A percentile compares a stretch with the other conserved stretches of the same genome.
phyloP scores from a whole-genome alignment of 2,888 invertebrate genomes.

The Galerucella nymphaeae region DNA sequence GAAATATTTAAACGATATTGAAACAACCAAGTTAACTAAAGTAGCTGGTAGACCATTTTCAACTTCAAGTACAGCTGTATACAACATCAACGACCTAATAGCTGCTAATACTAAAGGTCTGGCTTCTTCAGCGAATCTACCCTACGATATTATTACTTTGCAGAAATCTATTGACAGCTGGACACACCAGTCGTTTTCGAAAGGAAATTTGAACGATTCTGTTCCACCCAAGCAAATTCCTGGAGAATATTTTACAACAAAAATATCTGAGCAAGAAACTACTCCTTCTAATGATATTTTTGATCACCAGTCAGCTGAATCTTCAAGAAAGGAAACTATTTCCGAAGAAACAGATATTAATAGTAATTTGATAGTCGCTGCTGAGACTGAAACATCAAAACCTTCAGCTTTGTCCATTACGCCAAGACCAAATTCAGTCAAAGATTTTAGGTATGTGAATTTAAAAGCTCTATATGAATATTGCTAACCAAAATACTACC shows the following conservation, averaged over 20 bases:
- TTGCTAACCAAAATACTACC: no score
- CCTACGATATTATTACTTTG: conserved; percentile 78
- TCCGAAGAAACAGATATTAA: conserved; percentile 54
- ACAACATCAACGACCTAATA: conserved; percentile 68
- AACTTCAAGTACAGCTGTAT: conserved; percentile 57
- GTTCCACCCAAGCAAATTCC: conserved; percentile 81
- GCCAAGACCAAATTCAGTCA: no score
- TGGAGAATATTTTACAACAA: conserved; percentile 78
- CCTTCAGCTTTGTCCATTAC: no score
- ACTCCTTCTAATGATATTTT: conserved; percentile 40
- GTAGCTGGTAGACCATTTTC: conserved; percentile 56
- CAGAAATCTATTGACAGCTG: conserved; percentile 88
- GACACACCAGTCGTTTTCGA: conserved; percentile 81
- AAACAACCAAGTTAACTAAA: conserved; percentile 65
- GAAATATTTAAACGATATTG: conserved; percentile 66
- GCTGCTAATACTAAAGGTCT: conserved; percentile 53
- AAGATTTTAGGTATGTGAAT: no score
- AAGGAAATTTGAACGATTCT: conserved; percentile 63
- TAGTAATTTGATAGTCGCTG: conserved; percentile 54
- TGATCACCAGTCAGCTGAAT: conserved; percentile 57
- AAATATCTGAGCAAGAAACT: conserved; percentile 50
- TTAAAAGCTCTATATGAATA: no score
- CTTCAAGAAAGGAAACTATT: conserved; percentile 53
- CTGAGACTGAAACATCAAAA: conserved; percentile 42
- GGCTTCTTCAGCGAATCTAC: conserved; percentile 64